Evolutionary conservation across 2,888 invertebrate genomes (phyloP).

Genomic region (Melangyna quadrimaculata): DNA sequence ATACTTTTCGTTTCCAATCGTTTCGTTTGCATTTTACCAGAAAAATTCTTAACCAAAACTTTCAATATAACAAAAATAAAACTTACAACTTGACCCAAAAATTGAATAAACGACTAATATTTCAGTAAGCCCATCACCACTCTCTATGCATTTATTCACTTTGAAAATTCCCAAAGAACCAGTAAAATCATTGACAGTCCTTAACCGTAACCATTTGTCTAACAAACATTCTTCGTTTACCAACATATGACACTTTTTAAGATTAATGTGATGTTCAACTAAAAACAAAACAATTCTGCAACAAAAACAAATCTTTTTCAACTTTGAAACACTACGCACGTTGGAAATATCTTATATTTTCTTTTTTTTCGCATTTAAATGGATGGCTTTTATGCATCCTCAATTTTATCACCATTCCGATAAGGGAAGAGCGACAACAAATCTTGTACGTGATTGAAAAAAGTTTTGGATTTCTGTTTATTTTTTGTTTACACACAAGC

Average conservation of each 20-base stretch:
- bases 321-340: conserved; percentile 28
- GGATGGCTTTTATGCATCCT: background rate
- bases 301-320: background rate
- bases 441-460: conserved; percentile 46
- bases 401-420: background rate
- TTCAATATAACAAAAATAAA: background rate
- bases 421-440: conserved; percentile 24
- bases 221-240: conserved; percentile 21
- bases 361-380: conserved; percentile 5
- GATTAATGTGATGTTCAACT: conserved; percentile 28
- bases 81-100: background rate
- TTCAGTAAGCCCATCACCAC: background rate
- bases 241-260: conserved; percentile 27
- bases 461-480: conserved; percentile 30
- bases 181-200: conserved; percentile 16
- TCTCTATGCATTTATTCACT: background rate
- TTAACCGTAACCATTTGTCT: conserved; percentile 7
- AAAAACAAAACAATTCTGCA: conserved; percentile 2
- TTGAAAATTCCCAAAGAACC: background rate
- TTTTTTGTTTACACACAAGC: conserved; percentile 3
- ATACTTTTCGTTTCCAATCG: background rate
- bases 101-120: conserved; percentile 3
- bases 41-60: background rate
- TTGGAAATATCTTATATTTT: background rate
- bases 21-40: background rate